These are phyloP conservation scores for Apotomis capreana DNA, from an alignment of 2,888 invertebrate species.

Conservation along the genomic window DNA sequence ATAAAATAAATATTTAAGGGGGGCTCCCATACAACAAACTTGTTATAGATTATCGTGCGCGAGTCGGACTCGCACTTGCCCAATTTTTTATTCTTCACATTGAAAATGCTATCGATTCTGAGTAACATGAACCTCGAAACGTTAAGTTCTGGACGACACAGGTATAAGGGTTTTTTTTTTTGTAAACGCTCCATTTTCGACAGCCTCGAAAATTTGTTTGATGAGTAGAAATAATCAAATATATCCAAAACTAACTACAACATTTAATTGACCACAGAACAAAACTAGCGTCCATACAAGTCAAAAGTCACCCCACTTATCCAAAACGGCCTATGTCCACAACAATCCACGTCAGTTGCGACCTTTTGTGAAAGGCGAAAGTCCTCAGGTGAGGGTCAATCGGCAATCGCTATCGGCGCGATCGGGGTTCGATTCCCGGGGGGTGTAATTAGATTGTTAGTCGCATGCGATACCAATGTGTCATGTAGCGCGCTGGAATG, in stretches of 20 bases:
- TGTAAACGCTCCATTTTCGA: too few relatives aligned
- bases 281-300: slow-evolving; percentile 1
- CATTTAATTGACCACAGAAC: neutral
- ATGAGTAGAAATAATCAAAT: too few relatives aligned
- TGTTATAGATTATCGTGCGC: too few relatives aligned
- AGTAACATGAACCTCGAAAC: too few relatives aligned
- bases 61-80: too few relatives aligned
- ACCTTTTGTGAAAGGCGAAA: neutral
- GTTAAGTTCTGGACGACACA: too few relatives aligned
- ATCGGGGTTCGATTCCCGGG: slow-evolving; percentile 81
- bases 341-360: neutral
- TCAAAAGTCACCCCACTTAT: neutral
- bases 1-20: too few relatives aligned
- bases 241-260: neutral
- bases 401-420: slow-evolving; percentile 74
- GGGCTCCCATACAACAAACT: too few relatives aligned
- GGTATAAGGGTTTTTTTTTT: too few relatives aligned
- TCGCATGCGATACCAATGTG: slow-evolving; percentile 79
- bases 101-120: too few relatives aligned
- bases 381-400: slow-evolving; percentile 63
- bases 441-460: slow-evolving; percentile 82
- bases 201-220: too few relatives aligned
- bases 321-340: neutral
- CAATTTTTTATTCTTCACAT: too few relatives aligned
- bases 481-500: slow-evolving; percentile 51